Evolutionary conservation across 53 echinoderm and acorn worm genomes (phyloP).

Genomic region (Holothuria leucospilota): DNA sequence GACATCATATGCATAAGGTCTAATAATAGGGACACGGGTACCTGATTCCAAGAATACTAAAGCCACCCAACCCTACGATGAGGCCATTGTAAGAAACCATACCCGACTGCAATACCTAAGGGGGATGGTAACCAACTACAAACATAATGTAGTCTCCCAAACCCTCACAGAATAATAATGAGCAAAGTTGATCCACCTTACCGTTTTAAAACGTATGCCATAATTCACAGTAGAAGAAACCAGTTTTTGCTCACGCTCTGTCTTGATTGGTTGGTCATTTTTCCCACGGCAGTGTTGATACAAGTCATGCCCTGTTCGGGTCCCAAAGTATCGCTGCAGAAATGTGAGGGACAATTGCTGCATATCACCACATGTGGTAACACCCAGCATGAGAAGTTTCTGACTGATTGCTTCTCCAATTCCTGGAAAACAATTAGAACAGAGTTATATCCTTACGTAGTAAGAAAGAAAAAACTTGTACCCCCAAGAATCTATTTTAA

Average conservation of each 20-base stretch:
- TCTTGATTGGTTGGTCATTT: constrained; percentile 78
- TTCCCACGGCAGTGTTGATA: constrained; percentile 78
- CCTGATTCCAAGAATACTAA: too few relatives aligned
- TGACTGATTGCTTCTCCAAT: constrained; percentile 78
- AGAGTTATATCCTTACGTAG: too few relatives aligned
- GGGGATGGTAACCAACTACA: too few relatives aligned
- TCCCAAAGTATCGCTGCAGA: constrained; percentile 88
- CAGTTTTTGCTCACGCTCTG: constrained; percentile 78
- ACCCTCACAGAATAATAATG: too few relatives aligned
- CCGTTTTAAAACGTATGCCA: constrained; percentile 86
- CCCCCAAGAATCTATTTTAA: too few relatives aligned
- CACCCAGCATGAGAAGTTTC: constrained; percentile 62
- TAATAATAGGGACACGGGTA: too few relatives aligned
- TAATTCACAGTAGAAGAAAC: constrained; percentile 96
- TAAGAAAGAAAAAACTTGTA: too few relatives aligned
- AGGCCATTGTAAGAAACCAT: too few relatives aligned
- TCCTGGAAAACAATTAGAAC: constrained; percentile 51
- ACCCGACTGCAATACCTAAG: too few relatives aligned
- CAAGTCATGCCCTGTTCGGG: constrained; percentile 82
- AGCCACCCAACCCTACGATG: too few relatives aligned
- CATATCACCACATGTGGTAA: constrained; percentile 79
- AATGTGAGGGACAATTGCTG: constrained; percentile 64
- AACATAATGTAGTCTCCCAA: too few relatives aligned
- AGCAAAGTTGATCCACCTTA: constrained; percentile 1
- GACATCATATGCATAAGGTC: too few relatives aligned